Percentiles rank a stretch among this genome's conserved stretches.
Conservation (phyloP, 2,797 vertebrate species). For the Tadarida brasiliensis region DNA sequence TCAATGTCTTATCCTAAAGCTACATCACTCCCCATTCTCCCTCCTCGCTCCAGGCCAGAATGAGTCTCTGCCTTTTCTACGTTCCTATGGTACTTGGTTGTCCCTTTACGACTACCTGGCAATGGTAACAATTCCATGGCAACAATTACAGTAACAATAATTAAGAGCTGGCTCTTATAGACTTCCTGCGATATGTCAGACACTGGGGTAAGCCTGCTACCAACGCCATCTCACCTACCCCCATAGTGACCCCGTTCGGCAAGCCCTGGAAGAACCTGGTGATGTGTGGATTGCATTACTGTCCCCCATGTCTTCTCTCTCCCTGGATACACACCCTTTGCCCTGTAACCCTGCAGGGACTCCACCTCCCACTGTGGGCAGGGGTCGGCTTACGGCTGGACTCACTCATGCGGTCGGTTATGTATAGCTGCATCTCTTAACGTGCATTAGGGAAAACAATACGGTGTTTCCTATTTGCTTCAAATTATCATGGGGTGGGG, state of each 20-base stretch:
- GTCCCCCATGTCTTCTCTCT: not conserved
- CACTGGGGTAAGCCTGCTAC: not conserved
- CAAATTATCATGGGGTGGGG: not conserved
- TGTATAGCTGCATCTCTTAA: not conserved
- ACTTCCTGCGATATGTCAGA: not conserved
- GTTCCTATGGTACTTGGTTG: not conserved
- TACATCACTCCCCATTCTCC: not conserved
- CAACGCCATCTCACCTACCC: not conserved
- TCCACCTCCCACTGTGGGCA: rapidly evolving
- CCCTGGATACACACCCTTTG: not conserved
- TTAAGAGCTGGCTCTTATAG: not conserved
- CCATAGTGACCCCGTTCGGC: not conserved
- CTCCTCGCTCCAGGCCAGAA: not conserved
- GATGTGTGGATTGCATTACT: not conserved
- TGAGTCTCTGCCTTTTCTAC: not conserved
- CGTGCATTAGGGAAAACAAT: not conserved
- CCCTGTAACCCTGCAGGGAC: not conserved
- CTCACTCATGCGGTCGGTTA: too few species aligned
- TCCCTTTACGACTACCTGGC: not conserved
- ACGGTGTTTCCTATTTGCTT: not conserved
- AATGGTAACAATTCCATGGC: not conserved
- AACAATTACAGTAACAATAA: not conserved
- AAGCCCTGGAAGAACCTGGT: not conserved
- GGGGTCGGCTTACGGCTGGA: not conserved
- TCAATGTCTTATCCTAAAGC: not conserved